These are phyloP conservation scores for Dallia pectoralis DNA, from an alignment of 2,797 vertebrate genomes.

Conservation along the genomic window DNA sequence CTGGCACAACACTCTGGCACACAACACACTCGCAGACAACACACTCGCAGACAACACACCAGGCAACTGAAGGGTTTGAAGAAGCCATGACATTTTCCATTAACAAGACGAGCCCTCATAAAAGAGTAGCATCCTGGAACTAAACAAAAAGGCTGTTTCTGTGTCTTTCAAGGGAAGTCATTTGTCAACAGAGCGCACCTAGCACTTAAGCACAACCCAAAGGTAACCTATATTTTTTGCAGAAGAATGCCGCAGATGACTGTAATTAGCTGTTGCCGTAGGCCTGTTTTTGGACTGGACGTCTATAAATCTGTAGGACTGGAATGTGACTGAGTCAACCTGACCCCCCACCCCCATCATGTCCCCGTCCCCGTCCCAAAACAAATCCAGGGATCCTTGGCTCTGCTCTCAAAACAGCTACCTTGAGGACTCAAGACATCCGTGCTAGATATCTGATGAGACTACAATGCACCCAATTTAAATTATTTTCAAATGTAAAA, in stretches of 20 bases:
- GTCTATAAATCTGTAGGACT: constrained; percentile 70
- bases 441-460: background rate
- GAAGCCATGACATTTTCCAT: background rate
- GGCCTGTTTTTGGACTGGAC: constrained; percentile 67
- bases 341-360: constrained; percentile 23
- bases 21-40: too few species aligned
- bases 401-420: background rate
- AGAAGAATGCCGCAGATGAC: constrained; percentile 77
- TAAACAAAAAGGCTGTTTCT: constrained; percentile 4
- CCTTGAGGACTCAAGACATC: background rate
- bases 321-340: constrained; percentile 73
- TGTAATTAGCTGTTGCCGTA: constrained; percentile 75
- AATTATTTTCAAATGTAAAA: too few species aligned
- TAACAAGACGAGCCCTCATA: background rate
- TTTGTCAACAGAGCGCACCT: constrained; percentile 77
- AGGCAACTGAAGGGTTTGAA: background rate
- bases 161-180: constrained; percentile 76
- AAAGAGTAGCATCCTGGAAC: background rate
- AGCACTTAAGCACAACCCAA: constrained; percentile 67
- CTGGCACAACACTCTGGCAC: too few species aligned
- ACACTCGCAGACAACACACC: too few species aligned
- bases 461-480: background rate
- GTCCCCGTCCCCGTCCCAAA: background rate
- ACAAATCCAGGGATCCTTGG: background rate
- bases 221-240: constrained; percentile 74